phyloP scores from a whole-genome alignment of 2,888 invertebrate species.

The Danaus chrysippus region DNA sequence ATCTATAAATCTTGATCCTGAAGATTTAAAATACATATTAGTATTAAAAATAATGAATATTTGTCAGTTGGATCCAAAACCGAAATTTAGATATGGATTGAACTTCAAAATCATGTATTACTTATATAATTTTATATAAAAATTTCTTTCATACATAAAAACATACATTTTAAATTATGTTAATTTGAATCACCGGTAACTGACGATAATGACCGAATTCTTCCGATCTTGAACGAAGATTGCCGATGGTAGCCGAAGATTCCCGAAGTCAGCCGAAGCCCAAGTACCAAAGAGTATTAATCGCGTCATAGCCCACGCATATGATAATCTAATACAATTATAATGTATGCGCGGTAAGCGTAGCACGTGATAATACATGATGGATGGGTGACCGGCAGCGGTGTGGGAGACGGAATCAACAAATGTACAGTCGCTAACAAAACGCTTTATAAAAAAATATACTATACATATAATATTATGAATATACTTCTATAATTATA shows the following conservation, averaged over 20 bases:
- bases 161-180: background rate
- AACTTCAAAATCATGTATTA: background rate
- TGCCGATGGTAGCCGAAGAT: too few relatives aligned
- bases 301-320: constrained; percentile 34
- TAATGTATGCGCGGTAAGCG: constrained; percentile 56
- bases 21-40: background rate
- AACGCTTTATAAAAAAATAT: constrained; percentile 5
- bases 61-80: background rate
- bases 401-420: constrained; percentile 50
- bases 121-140: background rate
- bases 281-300: constrained; percentile 33
- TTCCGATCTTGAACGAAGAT: too few relatives aligned
- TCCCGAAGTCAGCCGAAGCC: too few relatives aligned
- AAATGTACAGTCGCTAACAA: constrained; percentile 16
- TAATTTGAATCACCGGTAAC: too few relatives aligned
- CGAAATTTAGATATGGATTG: background rate
- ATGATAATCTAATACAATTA: constrained; percentile 66
- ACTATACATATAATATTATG: background rate
- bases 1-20: constrained; percentile 28
- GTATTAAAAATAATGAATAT: background rate
- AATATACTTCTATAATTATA: background rate
- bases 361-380: constrained; percentile 57
- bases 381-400: constrained; percentile 46
- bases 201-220: too few relatives aligned
- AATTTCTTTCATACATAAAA: background rate